Conservation (phyloP, 2,888 invertebrate species). For the Lapara coniferarum region DNA sequence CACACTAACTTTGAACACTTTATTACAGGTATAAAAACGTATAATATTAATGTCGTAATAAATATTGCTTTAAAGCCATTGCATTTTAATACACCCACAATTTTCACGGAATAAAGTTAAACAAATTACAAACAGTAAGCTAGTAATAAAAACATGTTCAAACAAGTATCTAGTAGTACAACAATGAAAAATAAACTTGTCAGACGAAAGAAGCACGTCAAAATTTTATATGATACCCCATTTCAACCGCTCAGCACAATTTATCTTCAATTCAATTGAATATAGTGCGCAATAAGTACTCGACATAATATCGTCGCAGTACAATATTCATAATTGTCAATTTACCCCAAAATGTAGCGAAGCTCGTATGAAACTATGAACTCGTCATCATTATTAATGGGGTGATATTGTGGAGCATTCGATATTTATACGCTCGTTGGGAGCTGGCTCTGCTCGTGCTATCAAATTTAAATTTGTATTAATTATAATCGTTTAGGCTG, state of each 20-base stretch:
- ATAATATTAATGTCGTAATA: too few species aligned
- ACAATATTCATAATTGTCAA: slow-evolving; percentile 19
- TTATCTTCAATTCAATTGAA: not conserved
- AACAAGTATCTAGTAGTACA: too few species aligned
- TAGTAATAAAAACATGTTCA: too few species aligned
- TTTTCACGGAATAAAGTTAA: too few species aligned
- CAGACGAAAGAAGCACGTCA: too few species aligned
- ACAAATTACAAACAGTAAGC: too few species aligned
- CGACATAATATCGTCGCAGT: not conserved
- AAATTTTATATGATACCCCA: not conserved
- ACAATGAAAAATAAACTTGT: too few species aligned
- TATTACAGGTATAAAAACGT: too few species aligned
- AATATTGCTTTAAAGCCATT: too few species aligned
- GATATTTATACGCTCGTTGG: not conserved
- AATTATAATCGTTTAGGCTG: too few species aligned
- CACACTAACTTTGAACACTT: too few species aligned
- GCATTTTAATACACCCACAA: too few species aligned
- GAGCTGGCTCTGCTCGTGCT: not conserved
- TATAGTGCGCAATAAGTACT: slow-evolving; percentile 1
- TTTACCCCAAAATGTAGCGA: slow-evolving; percentile 10
- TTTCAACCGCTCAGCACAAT: not conserved
- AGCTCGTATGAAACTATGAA: slow-evolving; percentile 14
- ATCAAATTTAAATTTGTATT: not conserved
- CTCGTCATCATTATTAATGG: slow-evolving; percentile 21
- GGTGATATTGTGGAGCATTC: slow-evolving; percentile 13